Conservation (phyloP, 2,888 invertebrate genomes). For the Encarsia formosa region DNA sequence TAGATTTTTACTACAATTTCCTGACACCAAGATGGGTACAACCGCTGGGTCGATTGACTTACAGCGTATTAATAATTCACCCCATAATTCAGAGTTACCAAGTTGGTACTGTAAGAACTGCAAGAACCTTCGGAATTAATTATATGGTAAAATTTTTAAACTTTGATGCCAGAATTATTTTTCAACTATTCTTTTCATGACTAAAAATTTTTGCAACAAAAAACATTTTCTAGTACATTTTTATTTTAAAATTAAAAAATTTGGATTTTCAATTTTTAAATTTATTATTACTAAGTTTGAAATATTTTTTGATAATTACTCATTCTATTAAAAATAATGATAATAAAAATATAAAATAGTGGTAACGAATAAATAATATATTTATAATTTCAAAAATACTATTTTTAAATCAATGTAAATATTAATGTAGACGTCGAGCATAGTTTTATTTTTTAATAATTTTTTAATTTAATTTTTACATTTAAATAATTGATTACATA, state of each 20-base stretch:
- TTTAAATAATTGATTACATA: neutral
- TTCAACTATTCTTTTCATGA: neutral
- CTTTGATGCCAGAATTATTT: neutral
- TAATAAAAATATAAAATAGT: too few species aligned
- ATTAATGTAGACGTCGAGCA: too few species aligned
- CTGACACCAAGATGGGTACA: conserved; percentile 37
- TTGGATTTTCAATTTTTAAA: neutral
- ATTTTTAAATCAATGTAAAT: too few species aligned
- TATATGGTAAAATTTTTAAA: conserved; percentile 27
- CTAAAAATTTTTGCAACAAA: neutral
- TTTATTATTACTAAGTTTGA: too few species aligned
- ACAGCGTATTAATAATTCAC: conserved; percentile 37
- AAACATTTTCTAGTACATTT: neutral
- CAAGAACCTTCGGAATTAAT: conserved; percentile 30
- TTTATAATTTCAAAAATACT: too few species aligned
- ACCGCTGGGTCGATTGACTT: conserved; percentile 38
- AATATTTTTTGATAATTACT: too few species aligned
- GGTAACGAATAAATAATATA: too few species aligned
- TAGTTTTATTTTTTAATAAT: neutral
- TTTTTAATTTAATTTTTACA: neutral
- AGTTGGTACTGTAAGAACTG: conserved; percentile 31
- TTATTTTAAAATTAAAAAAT: neutral
- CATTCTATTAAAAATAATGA: too few species aligned
- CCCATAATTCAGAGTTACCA: conserved; percentile 34
- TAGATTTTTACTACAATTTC: conserved; percentile 36